Percentiles rank a stretch among this genome's conserved stretches.
Evolutionary conservation across 2,888 invertebrate genomes (phyloP).

Genomic region (Calameuta pallipes): DNA sequence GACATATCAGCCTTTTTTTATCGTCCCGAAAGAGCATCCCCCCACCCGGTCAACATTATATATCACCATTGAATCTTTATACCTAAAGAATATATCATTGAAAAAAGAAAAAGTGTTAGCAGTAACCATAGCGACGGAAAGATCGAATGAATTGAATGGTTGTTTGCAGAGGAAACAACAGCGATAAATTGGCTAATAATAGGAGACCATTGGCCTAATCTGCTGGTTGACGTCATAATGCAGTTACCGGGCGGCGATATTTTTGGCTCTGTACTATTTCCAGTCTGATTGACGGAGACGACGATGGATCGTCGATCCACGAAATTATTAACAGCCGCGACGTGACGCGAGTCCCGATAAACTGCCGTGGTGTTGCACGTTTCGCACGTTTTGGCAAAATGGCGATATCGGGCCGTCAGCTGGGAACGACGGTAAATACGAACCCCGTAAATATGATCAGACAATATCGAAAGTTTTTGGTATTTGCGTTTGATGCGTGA

Average conservation of each 20-base stretch:
- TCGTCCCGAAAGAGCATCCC: no score
- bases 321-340: constrained; percentile 18
- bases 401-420: background rate
- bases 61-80: background rate
- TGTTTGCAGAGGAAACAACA: constrained; percentile 36
- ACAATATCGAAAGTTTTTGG: background rate
- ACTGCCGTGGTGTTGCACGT: background rate
- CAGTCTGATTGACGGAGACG: constrained; percentile 23
- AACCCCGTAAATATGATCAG: background rate
- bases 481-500: background rate
- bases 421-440: background rate
- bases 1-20: background rate
- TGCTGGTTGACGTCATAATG: constrained; percentile 44
- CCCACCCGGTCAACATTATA: background rate
- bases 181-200: constrained; percentile 47
- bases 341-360: background rate
- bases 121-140: background rate
- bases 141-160: constrained; percentile 20
- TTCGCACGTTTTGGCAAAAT: background rate
- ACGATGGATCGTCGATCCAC: constrained; percentile 13
- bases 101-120: background rate
- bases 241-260: constrained; percentile 42
- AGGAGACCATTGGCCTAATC: constrained; percentile 45
- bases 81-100: background rate
- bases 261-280: constrained; percentile 38